Conservation (phyloP, 2,113 vertebrate genomes). For the Oenanthe oenanthe region DNA sequence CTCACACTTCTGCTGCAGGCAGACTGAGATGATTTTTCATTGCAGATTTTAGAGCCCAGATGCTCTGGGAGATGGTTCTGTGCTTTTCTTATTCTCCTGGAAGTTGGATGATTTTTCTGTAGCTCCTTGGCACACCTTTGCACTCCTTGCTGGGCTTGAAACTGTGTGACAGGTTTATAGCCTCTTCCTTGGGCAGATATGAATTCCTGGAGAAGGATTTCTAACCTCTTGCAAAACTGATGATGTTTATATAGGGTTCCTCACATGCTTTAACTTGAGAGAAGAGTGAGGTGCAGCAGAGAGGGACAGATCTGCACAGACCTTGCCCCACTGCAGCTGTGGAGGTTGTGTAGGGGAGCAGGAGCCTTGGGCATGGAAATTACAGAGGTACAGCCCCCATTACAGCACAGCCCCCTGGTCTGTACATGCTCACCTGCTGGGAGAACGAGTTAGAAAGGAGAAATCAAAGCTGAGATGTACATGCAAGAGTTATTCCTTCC, state of each 20-base stretch:
- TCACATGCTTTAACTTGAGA: not conserved
- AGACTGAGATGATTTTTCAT: not conserved
- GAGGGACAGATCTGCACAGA: not conserved
- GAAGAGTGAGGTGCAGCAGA: not conserved
- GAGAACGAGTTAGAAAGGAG: not conserved
- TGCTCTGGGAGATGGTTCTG: not conserved
- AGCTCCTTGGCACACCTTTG: not conserved
- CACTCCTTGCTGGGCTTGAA: not conserved
- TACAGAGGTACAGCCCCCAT: not conserved
- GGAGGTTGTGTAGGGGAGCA: not conserved
- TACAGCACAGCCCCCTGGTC: not conserved
- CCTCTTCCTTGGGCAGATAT: not conserved
- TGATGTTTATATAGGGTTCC: not conserved
- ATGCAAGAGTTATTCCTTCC: not conserved
- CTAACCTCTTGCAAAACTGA: not conserved
- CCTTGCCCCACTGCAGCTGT: not conserved
- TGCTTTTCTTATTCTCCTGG: not conserved
- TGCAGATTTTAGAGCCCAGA: not conserved
- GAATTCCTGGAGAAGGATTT: not conserved
- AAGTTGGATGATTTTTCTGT: not conserved
- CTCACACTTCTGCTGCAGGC: not conserved
- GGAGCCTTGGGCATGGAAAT: not conserved
- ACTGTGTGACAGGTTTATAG: not conserved
- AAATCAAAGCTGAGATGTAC: not conserved
- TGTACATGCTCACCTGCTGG: accelerated